Conservation (phyloP, 2,113 vertebrate species). For the Mesocricetus auratus region DNA sequence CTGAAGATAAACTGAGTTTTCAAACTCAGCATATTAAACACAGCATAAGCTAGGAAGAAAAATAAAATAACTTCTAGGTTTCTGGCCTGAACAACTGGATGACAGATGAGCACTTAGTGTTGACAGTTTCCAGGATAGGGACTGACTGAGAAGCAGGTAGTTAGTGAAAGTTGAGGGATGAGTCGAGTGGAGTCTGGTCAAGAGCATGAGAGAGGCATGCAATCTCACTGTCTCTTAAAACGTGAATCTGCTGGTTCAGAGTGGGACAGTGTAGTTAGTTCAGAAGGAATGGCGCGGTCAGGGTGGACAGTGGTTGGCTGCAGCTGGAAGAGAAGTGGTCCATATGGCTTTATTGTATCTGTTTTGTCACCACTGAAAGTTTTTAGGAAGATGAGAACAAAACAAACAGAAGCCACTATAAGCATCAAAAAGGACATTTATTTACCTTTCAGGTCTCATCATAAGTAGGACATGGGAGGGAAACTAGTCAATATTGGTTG, state of each 20-base stretch:
- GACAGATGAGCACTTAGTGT: too few relatives aligned
- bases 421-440: not conserved
- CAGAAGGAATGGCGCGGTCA: not conserved
- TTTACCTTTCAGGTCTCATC: not conserved
- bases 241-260: not conserved
- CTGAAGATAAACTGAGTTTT: not conserved
- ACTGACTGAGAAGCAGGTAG: not conserved
- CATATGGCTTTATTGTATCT: accelerated
- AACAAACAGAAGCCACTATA: not conserved
- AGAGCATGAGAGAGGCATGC: not conserved
- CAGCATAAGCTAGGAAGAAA: not conserved
- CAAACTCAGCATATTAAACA: not conserved
- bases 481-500: not conserved
- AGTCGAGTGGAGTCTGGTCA: accelerated
- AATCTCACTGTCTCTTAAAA: not conserved
- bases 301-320: accelerated
- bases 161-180: accelerated
- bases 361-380: accelerated
- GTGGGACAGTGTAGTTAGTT: not conserved
- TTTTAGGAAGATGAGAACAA: not conserved
- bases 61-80: not conserved
- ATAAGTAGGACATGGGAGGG: not conserved
- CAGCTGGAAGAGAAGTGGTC: not conserved
- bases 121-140: not conserved
- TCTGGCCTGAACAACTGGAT: not conserved